A percentile compares a stretch with the other conserved stretches of the same genome.
Conservation (phyloP, 1,140 invertebrate species). For the Temnothorax nylanderi region DNA sequence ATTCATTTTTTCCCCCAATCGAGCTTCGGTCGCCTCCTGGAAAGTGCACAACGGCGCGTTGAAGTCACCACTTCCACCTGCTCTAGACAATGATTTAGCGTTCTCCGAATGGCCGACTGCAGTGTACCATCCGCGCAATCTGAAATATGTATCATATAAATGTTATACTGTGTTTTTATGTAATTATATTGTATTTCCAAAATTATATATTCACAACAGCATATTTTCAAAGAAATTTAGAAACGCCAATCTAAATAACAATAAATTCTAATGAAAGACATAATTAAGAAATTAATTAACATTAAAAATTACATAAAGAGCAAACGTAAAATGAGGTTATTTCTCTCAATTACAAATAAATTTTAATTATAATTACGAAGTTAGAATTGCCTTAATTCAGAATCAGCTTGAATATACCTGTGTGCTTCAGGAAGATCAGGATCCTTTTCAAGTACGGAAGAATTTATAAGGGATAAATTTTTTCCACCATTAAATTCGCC, state of each 20-base stretch:
- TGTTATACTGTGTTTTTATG: not conserved
- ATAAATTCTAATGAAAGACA: not conserved
- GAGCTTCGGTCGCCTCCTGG: conserved; percentile 89
- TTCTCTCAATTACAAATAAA: not conserved
- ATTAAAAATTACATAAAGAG: not conserved
- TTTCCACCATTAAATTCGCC: conserved; percentile 92
- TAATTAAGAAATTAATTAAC: not conserved
- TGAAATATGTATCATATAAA: conserved; percentile 48
- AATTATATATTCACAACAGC: not conserved
- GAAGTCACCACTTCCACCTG: conserved; percentile 45
- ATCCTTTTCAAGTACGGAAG: conserved; percentile 91
- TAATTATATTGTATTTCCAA: not conserved
- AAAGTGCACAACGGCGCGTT: conserved; percentile 88
- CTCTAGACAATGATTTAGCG: conserved; percentile 79
- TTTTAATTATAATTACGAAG: not conserved
- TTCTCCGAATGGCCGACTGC: conserved; percentile 89
- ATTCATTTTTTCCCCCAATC: conserved; percentile 89
- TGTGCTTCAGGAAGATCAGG: conserved; percentile 96
- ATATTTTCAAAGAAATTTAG: too few species aligned
- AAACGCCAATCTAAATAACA: too few species aligned
- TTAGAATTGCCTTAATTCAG: not conserved
- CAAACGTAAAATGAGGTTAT: not conserved
- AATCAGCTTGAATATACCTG: conserved; percentile 74
- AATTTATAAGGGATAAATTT: conserved; percentile 87
- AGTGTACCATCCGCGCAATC: conserved; percentile 96